A percentile compares a stretch with the other conserved stretches of the same genome.
These are phyloP conservation scores for Heliconius hermathena DNA, from an alignment of 1,140 invertebrate species.

Conservation along the genomic window DNA sequence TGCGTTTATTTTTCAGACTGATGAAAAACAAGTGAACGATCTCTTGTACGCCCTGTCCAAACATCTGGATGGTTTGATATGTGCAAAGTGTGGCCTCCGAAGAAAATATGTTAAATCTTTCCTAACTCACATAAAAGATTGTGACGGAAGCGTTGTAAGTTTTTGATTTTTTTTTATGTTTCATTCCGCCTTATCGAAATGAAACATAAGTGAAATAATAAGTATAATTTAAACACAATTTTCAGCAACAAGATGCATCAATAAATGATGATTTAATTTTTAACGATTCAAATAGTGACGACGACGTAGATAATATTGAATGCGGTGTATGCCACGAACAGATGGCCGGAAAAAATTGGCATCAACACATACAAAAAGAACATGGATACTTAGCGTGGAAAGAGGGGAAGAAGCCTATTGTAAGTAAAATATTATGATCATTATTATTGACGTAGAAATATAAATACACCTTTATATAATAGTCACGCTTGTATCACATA, in stretches of 20 bases:
- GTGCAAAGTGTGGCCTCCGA: slow-evolving; percentile 45
- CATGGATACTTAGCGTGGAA: slow-evolving; percentile 67
- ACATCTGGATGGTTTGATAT: slow-evolving; percentile 41
- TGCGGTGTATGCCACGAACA: slow-evolving; percentile 67
- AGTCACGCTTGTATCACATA: too few species aligned
- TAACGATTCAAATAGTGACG: slow-evolving; percentile 14
- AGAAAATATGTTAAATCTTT: slow-evolving; percentile 51
- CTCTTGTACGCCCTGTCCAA: slow-evolving; percentile 22
- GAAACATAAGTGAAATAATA: too few species aligned
- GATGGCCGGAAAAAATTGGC: slow-evolving; percentile 45
- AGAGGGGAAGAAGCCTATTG: slow-evolving; percentile 47
- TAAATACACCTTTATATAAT: too few species aligned
- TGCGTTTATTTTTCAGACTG: not conserved
- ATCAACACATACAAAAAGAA: slow-evolving; percentile 51
- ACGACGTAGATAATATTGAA: slow-evolving; percentile 34
- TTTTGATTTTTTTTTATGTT: not conserved
- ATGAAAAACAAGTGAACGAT: slow-evolving; percentile 1
- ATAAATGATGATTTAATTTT: not conserved
- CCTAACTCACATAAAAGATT: slow-evolving; percentile 46
- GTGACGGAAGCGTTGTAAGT: slow-evolving; percentile 36
- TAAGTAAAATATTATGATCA: slow-evolving; percentile 39
- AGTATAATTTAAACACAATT: not conserved
- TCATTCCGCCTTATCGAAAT: too few species aligned
- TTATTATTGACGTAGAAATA: too few species aligned
- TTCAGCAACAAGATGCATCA: slow-evolving; percentile 7